Evolutionary conservation across 2,888 invertebrate genomes (phyloP).

Genomic region (Cephus spinipes): DNA sequence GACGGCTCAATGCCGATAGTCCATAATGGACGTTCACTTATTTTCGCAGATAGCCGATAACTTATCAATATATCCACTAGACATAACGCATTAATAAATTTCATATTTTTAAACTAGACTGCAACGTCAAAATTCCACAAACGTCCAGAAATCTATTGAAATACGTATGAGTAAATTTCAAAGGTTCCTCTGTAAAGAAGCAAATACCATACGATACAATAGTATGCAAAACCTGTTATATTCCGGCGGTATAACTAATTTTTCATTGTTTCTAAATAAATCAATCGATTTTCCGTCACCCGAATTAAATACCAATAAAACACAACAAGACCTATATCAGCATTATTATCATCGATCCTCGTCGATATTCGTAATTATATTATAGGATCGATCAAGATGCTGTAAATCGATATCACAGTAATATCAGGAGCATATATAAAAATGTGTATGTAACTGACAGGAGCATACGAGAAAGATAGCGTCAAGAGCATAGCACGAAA

Average conservation of each 20-base stretch:
- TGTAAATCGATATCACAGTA: background rate
- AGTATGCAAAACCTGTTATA: too few relatives aligned
- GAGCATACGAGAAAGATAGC: background rate
- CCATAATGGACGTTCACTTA: background rate
- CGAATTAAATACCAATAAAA: too few relatives aligned
- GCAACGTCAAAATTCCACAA: too few relatives aligned
- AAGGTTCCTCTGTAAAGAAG: background rate
- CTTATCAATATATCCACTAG: too few relatives aligned
- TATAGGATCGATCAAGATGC: background rate
- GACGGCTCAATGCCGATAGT: background rate
- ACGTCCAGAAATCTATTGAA: background rate
- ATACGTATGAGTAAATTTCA: background rate
- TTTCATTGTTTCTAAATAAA: too few relatives aligned
- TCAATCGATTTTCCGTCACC: too few relatives aligned
- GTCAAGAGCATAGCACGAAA: background rate
- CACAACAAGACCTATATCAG: too few relatives aligned
- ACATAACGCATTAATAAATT: too few relatives aligned
- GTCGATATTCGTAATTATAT: too few relatives aligned
- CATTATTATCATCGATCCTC: too few relatives aligned
- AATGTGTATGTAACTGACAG: background rate
- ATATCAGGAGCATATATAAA: background rate
- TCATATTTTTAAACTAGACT: too few relatives aligned
- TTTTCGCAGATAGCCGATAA: background rate
- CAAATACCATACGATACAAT: background rate
- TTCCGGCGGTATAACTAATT: too few relatives aligned